Conservation (phyloP, 2,888 invertebrate species). For the Calameuta idolon region DNA sequence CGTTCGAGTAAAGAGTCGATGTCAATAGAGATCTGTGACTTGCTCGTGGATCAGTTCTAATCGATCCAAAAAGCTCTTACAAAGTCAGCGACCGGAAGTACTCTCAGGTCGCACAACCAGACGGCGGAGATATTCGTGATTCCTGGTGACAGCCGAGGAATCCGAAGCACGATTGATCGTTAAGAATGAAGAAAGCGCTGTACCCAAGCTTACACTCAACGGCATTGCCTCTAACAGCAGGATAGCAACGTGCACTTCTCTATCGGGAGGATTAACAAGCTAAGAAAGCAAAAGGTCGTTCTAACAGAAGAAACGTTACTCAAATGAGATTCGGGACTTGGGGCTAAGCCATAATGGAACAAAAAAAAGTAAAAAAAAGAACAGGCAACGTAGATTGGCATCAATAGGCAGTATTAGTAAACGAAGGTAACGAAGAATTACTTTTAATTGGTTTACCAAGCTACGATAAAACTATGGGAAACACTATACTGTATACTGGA, state of each 20-base stretch:
- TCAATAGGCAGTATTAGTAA: constrained; percentile 39
- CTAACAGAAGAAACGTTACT: not conserved
- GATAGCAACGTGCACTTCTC: not conserved
- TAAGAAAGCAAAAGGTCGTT: not conserved
- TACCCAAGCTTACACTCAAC: constrained; percentile 50
- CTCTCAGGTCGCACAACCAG: constrained; percentile 1
- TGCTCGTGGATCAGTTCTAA: constrained; percentile 96
- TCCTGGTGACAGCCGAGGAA: not conserved
- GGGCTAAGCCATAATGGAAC: constrained; percentile 18
- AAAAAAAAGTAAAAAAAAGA: constrained; percentile 11
- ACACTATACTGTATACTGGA: not conserved
- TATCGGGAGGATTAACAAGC: not conserved
- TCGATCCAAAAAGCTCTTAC: constrained; percentile 27
- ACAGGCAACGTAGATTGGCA: constrained; percentile 26
- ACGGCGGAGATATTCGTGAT: not conserved
- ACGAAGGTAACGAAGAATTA: constrained; percentile 38
- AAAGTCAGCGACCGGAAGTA: constrained; percentile 29
- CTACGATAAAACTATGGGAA: not conserved
- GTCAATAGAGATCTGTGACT: constrained; percentile 92
- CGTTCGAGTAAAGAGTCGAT: constrained; percentile 97
- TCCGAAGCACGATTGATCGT: constrained; percentile 10
- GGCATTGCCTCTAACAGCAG: not conserved
- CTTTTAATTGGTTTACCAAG: not conserved
- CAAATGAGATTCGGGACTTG: not conserved
- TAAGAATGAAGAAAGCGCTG: constrained; percentile 35